Base-by-base conservation (phyloP, 2,113 vertebrate species). In the Grantiella picta region DNA sequence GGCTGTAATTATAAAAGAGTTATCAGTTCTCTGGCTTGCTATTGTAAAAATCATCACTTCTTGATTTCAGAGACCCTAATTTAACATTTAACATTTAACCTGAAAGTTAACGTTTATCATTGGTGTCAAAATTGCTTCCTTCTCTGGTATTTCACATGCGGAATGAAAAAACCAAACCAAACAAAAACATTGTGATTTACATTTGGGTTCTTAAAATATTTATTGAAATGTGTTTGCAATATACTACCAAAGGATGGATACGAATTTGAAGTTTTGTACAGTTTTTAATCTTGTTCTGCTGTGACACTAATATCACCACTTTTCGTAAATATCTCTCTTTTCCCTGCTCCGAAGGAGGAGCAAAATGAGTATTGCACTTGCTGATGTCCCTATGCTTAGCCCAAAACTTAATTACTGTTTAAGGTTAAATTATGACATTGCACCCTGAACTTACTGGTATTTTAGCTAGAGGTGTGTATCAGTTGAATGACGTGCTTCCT, bases 121-220 rank as follows among this genome's bases (percentile, higher is more conserved):
- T 84, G 5, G 3, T 72, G 15, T 47, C 20, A 82, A 60, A 82
- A 82, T 65, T 66, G 1, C 5, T 82, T 92, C 25, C 5, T 54
- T 36, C 27, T 71, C 15, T 38, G 10, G 8, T 42, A 71, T 89
- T 91, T 89, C 38, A 54, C 3, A 12, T 5, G 5, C 59, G 23
- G 27, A 49, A 56, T 21, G 12, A 82, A 68, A 35, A 13, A 5
- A 3, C 1, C 1, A 60, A 22, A 12, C 0, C 1, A n/a, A 72
- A 45, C 1, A 17, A 23, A 20, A 5, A 2, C 2, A 21, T 7
- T 7, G 3, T 50, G 11, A 42, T 45, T 40, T 50, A 59, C 13
- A 47, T 75, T 59, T 85, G 9, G 1, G 24, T 71, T 5, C 5
- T 22, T 78, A 25, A 4, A 64, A 38, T 60, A 24, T 40, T 90